A percentile compares a stretch with the other conserved stretches of the same genome.
Evolutionary conservation across 2,113 vertebrate species (phyloP).

Genomic region (Ammodytes marinus): DNA sequence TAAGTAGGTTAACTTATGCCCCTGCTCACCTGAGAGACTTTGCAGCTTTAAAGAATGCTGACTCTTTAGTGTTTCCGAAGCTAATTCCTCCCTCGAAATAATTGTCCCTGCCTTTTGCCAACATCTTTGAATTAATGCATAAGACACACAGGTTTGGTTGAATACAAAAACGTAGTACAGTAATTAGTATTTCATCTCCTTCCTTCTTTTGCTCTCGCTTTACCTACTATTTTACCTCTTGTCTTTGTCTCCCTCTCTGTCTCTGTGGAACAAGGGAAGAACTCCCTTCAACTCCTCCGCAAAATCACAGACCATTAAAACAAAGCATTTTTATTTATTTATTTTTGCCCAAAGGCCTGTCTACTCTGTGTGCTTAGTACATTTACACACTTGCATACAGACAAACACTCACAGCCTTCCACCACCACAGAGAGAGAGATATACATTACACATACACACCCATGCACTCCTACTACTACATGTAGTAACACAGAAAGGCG

Average conservation of each 20-base stretch:
- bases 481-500: slow-evolving; percentile 35
- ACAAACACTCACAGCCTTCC: slow-evolving; percentile 3
- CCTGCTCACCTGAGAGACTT: slow-evolving; percentile 5
- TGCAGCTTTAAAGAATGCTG: slow-evolving; percentile 7
- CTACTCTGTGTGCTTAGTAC: slow-evolving; percentile 44
- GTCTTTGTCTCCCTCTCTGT: slow-evolving; percentile 31
- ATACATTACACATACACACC: slow-evolving; percentile 27
- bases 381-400: slow-evolving; percentile 2
- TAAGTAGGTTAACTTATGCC: background rate
- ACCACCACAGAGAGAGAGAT: slow-evolving; percentile 11
- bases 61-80: slow-evolving; percentile 25
- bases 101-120: slow-evolving; percentile 9
- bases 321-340: slow-evolving; percentile 34
- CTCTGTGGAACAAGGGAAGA: slow-evolving; percentile 50
- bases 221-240: slow-evolving; percentile 17
- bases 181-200: slow-evolving; percentile 69
- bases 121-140: slow-evolving; percentile 49
- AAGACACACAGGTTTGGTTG: slow-evolving; percentile 31
- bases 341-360: slow-evolving; percentile 40
- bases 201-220: slow-evolving; percentile 29
- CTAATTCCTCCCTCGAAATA: slow-evolving; percentile 5
- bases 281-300: slow-evolving; percentile 59
- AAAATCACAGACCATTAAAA: slow-evolving; percentile 66
- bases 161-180: slow-evolving; percentile 45
- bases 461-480: background rate